Evolutionary conservation across 2,113 vertebrate species (phyloP).

Genomic region (Tupaia tana): DNA sequence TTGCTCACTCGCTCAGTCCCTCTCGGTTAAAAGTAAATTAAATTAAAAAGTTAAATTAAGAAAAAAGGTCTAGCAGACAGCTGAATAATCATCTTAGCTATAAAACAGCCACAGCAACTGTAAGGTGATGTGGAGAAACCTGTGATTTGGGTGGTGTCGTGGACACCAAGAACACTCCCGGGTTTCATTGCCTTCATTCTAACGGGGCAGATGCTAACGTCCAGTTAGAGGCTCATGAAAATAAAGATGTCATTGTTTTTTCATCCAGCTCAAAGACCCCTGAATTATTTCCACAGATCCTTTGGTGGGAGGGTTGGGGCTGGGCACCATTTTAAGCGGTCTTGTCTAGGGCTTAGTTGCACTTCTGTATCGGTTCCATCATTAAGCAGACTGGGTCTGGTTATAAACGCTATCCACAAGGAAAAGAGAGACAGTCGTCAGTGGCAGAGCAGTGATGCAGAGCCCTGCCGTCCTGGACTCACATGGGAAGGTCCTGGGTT

Average conservation of each 20-base stretch:
- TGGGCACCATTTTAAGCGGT: background rate
- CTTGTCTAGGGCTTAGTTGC: background rate
- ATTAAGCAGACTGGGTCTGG: background rate
- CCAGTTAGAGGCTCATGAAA: background rate
- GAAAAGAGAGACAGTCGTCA: background rate
- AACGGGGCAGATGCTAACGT: background rate
- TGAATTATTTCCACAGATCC: background rate
- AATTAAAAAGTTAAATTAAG: no score
- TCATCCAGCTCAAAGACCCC: background rate
- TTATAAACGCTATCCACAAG: background rate
- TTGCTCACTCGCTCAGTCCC: no score
- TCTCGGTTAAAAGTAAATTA: no score
- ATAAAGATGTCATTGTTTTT: background rate
- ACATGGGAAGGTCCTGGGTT: no score
- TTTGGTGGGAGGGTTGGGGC: background rate
- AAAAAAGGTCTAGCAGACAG: background rate
- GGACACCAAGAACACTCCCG: background rate
- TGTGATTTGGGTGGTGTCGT: background rate
- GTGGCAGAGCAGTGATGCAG: no score
- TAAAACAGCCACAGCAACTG: background rate
- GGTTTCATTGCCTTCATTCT: background rate
- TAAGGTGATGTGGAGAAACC: background rate
- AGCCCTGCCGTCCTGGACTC: no score
- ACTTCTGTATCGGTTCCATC: background rate
- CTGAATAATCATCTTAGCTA: background rate